Conservation (phyloP, 2,888 invertebrate genomes). For the Drosophila tripunctata region DNA sequence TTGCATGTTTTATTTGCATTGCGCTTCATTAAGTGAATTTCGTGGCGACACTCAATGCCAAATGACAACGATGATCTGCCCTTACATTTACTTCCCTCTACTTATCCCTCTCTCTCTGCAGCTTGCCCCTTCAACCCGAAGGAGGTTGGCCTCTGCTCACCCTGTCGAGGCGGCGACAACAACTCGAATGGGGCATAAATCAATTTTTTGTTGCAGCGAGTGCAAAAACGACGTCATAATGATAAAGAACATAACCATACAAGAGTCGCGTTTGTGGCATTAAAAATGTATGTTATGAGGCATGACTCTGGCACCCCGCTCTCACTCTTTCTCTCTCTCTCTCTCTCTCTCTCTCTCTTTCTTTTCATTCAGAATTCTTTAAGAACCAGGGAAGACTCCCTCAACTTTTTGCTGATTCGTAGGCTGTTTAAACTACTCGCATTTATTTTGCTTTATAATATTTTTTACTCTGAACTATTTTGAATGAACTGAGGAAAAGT, state of each 20-base stretch:
- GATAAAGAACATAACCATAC: constrained; percentile 22
- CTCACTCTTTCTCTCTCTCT: not conserved
- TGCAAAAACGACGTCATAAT: constrained; percentile 48
- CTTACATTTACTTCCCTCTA: not conserved
- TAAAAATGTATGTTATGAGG: constrained; percentile 15
- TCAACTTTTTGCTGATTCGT: not conserved
- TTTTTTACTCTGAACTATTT: too few species aligned
- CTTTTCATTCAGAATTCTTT: constrained; percentile 8
- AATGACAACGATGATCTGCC: constrained; percentile 3
- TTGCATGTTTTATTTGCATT: constrained; percentile 42
- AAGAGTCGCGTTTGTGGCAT: not conserved
- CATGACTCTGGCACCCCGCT: constrained; percentile 13
- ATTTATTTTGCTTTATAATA: too few species aligned
- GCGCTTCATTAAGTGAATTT: constrained; percentile 46
- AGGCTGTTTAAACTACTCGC: too few species aligned
- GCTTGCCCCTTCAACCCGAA: constrained; percentile 9
- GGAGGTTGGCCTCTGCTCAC: constrained; percentile 1
- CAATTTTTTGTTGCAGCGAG: constrained; percentile 49
- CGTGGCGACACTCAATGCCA: constrained; percentile 26
- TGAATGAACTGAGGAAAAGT: too few species aligned
- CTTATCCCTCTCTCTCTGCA: not conserved
- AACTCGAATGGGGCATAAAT: constrained; percentile 63
- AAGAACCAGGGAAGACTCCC: not conserved
- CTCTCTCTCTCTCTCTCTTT: not conserved
- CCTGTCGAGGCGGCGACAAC: constrained; percentile 26